Conservation (phyloP, 2,797 vertebrate species). For the Benthosema pterotum region DNA sequence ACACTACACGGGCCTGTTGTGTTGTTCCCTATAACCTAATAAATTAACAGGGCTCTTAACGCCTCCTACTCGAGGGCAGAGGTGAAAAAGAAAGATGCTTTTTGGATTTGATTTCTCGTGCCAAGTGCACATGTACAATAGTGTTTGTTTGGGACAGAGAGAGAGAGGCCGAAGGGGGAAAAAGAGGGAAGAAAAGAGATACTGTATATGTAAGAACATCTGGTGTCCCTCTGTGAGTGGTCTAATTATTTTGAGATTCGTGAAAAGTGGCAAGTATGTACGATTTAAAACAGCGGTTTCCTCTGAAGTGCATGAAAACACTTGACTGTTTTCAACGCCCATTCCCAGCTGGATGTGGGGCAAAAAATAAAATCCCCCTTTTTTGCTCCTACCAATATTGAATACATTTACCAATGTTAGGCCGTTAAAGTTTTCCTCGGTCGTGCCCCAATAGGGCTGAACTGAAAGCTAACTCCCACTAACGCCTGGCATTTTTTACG, state of each 20-base stretch:
- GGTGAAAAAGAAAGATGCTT: slow-evolving; percentile 11
- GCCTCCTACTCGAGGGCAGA: slow-evolving; percentile 1
- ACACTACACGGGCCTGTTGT: slow-evolving; percentile 44
- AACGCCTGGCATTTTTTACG: background rate
- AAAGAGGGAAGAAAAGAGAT: background rate
- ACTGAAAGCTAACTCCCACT: background rate
- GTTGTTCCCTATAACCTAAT: background rate
- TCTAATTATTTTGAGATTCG: slow-evolving; percentile 17
- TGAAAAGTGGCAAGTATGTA: slow-evolving; percentile 11
- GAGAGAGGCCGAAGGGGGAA: background rate
- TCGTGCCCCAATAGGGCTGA: background rate
- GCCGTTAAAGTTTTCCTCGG: background rate
- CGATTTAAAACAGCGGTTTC: background rate
- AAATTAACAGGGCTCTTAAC: background rate
- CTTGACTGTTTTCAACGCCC: slow-evolving; percentile 3
- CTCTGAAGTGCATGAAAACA: slow-evolving; percentile 23
- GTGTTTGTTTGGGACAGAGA: background rate
- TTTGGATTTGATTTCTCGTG: background rate
- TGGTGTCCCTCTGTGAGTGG: slow-evolving; percentile 23
- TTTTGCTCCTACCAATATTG: background rate
- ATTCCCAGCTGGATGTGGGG: slow-evolving; percentile 15
- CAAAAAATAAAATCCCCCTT: background rate
- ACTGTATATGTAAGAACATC: slow-evolving; percentile 23
- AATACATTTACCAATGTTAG: slow-evolving; percentile 5
- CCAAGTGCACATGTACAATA: background rate